Percentiles rank a stretch among this genome's conserved stretches.
These are phyloP conservation scores for Luperina testacea DNA, from an alignment of 2,888 invertebrate species.

Conservation along the genomic window DNA sequence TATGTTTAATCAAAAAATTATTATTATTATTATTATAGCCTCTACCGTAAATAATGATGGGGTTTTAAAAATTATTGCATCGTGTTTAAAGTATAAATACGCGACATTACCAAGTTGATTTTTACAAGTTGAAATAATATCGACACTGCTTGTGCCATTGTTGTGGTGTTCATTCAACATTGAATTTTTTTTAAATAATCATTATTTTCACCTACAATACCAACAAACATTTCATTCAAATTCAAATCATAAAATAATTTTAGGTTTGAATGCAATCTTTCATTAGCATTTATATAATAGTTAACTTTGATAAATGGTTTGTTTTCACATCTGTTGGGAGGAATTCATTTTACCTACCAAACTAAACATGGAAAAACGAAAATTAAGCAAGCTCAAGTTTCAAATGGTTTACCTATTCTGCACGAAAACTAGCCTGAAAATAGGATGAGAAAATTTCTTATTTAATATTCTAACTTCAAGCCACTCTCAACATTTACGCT, in stretches of 20 bases:
- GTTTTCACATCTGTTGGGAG: background rate
- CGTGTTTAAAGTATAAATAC: background rate
- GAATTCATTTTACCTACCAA: background rate
- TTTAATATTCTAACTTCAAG: constrained; percentile 27
- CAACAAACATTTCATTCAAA: background rate
- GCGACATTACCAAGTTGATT: background rate
- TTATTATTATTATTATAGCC: too few species aligned
- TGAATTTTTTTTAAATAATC: background rate
- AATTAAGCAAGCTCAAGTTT: background rate
- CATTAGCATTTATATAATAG: background rate
- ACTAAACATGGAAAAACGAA: background rate
- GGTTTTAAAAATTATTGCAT: constrained; percentile 7
- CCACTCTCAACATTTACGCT: constrained; percentile 1
- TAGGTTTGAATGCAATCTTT: background rate
- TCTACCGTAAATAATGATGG: constrained; percentile 26
- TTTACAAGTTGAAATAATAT: background rate
- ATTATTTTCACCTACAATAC: background rate
- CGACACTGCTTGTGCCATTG: background rate
- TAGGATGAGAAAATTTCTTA: constrained; percentile 8
- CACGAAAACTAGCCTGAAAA: constrained; percentile 12
- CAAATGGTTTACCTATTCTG: background rate
- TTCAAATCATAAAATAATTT: background rate
- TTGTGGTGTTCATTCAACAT: background rate
- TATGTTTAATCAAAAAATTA: too few species aligned
- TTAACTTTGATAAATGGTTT: background rate